Evolutionary conservation across 2,888 invertebrate species (phyloP).

Genomic region (Xestia sexstrigata): DNA sequence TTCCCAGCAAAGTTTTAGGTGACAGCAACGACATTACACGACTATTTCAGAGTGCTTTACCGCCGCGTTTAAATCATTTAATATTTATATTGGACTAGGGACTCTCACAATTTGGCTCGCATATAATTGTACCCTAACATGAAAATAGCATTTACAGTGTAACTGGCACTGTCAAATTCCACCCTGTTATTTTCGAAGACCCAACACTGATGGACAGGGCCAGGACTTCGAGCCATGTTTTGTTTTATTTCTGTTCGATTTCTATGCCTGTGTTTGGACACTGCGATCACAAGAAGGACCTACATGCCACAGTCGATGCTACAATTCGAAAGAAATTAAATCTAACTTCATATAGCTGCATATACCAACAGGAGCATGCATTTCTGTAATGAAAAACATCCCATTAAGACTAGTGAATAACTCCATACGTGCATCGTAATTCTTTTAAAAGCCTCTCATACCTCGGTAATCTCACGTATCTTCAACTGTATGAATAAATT

Average conservation of each 20-base stretch:
- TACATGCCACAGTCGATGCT: background rate
- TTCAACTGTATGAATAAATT: conserved; percentile 56
- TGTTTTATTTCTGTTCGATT: background rate
- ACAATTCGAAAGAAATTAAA: background rate
- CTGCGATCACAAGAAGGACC: background rate
- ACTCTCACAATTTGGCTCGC: conserved; percentile 18
- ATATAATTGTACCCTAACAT: conserved; percentile 19
- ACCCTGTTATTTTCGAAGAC: conserved; percentile 13
- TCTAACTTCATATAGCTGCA: background rate
- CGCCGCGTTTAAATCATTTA: conserved; percentile 51
- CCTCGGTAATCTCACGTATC: conserved; percentile 48
- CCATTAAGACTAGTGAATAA: conserved; percentile 33
- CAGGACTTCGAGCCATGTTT: background rate
- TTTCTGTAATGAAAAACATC: conserved; percentile 30
- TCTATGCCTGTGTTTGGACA: background rate
- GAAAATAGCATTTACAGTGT: conserved; percentile 18
- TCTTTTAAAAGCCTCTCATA: conserved; percentile 55
- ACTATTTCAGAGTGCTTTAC: conserved; percentile 49
- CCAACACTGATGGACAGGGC: background rate
- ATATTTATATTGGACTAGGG: conserved; percentile 53
- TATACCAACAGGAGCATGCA: background rate
- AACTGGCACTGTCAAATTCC: conserved; percentile 10
- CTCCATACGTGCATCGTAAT: conserved; percentile 43
- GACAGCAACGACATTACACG: conserved; percentile 43
- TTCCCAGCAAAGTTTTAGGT: conserved; percentile 48